A percentile compares a stretch with the other conserved stretches of the same genome.
Conservation (phyloP, 2,888 invertebrate genomes). For the Pardosa pseudoannulata region DNA sequence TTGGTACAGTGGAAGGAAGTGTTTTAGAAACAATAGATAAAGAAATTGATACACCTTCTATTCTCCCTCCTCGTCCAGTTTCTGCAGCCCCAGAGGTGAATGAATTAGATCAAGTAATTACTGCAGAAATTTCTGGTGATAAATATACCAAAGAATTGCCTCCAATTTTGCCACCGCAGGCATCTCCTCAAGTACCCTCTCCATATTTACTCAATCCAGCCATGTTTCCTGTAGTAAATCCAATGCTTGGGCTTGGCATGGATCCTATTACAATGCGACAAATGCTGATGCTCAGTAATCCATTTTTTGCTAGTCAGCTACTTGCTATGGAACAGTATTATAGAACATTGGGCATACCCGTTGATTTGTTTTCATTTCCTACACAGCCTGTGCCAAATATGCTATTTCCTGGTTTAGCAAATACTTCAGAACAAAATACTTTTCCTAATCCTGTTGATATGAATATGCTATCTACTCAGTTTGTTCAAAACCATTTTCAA, state of each 20-base stretch:
- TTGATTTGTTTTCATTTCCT: neutral
- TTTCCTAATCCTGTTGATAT: neutral
- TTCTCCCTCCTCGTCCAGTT: no score
- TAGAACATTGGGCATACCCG: conserved; percentile 20
- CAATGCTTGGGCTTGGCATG: neutral
- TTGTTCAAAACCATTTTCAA: neutral
- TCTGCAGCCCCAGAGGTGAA: no score
- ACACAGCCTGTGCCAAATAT: neutral
- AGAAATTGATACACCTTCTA: no score
- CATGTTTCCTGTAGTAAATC: neutral
- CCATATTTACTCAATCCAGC: neutral
- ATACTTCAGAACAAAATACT: neutral
- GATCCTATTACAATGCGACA: conserved; percentile 28
- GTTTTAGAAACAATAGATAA: no score
- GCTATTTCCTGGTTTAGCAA: neutral
- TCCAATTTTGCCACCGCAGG: neutral
- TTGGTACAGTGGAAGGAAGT: no score
- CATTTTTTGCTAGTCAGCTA: conserved; percentile 32
- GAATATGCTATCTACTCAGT: neutral
- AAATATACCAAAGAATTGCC: no score
- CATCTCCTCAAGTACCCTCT: neutral
- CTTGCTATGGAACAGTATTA: conserved; percentile 41
- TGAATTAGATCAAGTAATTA: no score
- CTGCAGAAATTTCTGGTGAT: no score
- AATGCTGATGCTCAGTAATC: conserved; percentile 42